Evolutionary conservation across 2,113 vertebrate species (phyloP).

Genomic region (Microcebus lehilahytsara): DNA sequence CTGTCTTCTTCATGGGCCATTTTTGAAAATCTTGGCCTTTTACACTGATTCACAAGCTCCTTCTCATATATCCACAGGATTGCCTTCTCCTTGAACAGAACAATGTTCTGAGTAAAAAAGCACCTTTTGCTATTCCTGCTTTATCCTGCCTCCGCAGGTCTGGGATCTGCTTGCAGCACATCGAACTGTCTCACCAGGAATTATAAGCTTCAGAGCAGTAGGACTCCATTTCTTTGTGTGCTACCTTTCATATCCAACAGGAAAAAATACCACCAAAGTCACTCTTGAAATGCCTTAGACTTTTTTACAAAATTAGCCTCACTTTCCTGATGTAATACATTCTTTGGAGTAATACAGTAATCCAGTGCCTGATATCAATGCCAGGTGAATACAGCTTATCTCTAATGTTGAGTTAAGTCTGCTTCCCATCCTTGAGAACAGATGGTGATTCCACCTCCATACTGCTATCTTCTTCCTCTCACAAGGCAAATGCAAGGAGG

Average conservation of each 20-base stretch:
- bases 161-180: neutral
- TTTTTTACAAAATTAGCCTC: conserved; percentile 24
- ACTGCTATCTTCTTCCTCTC: neutral
- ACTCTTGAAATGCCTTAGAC: neutral
- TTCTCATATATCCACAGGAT: neutral
- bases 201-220: neutral
- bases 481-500: neutral
- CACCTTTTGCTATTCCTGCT: neutral
- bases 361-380: neutral
- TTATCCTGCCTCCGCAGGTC: neutral
- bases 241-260: neutral
- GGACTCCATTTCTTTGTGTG: neutral
- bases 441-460: neutral
- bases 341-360: neutral
- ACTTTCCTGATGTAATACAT: neutral
- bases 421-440: neutral
- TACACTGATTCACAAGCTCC: neutral
- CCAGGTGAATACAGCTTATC: neutral
- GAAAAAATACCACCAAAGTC: conserved; percentile 2
- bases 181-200: conserved; percentile 4
- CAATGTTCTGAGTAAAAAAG: neutral
- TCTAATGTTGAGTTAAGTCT: neutral
- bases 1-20: neutral
- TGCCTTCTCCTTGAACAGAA: conserved; percentile 10
- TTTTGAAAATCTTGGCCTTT: conserved; percentile 33